Base-by-base conservation (phyloP, 2,113 vertebrate species). In the Gavia stellata region DNA sequence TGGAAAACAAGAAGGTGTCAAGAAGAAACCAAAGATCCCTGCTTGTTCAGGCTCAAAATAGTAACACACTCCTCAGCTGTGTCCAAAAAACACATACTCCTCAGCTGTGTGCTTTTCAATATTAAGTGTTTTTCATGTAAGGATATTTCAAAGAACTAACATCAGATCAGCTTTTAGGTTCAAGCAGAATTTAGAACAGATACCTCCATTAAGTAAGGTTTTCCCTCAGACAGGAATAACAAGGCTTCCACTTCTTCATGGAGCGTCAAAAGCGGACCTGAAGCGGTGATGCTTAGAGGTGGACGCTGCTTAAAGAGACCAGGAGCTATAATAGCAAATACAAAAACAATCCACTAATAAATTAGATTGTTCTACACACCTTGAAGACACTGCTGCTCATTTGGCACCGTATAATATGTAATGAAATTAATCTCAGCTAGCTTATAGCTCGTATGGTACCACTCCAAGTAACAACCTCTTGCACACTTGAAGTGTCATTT, bases 121-220 rank as follows among this genome's bases (percentile, higher is more conserved):
- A 77, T 21, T 66, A 6, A 11, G 34, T 59, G 34, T 10, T 78
- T 70, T 72, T 34, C 34, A 62, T 8, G 36, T 14, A 65, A 26
- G 20, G 26, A 33, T n/a, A 38, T 14, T 16, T 42, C 68, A 84
- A 74, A 82, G 28, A 78, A 75, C 40, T 38, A 33, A 62, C 21
- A 71, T 49, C 31, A 93, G 38, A 5, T 1, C 44, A 61, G 24
- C 3, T 94, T 59, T 78, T 44, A 86, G 15, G 16, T 42, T 73
- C 18, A 70, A 58, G 28, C 44, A 95, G 63, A 81, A 85, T 53
- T 71, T 19, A 66, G 21, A 82, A 38, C 40, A 66, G 47, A 36
- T 97, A 99, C 99, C 99, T 99, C 99, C 71, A 99, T 97, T 85
- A 99, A 98, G 96, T 99, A 99, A 47, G 98, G 98, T 71, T 99